Base-by-base conservation (phyloP, 92 coral and sea anemone genomes). In the Epizoanthus fatuus region DNA sequence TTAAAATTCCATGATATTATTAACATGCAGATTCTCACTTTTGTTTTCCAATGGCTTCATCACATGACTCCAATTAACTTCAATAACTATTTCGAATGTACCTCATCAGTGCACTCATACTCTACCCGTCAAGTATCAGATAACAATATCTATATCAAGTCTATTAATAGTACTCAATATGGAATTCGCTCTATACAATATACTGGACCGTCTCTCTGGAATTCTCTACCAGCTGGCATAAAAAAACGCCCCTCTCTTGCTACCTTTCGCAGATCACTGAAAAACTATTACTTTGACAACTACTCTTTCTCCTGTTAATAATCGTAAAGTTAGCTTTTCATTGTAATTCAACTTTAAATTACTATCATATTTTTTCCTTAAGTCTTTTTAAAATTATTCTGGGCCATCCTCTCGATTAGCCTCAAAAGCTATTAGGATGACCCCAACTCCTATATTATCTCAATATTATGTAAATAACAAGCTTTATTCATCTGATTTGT, bases 21-120 rank as follows among this genome's bases (percentile, higher is more conserved):
- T 55, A 55, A 55, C 19, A 8, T 55, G 3, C 59, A 54, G 17
- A 55, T 55, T 13, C 60, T 55, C 60, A 55, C 60, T n/a, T 55
- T 12, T 55, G 15, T 55, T n/a, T 55, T 13, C 19, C 60, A 55
- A 7, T 55, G 60, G 60, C 15, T 55, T 13, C 60, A 55, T 55
- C 19, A 55, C 3, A 13, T 22, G 25, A 22, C 25, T 51, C 55
- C 55, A 6, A n/a, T 13, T 55, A 55, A 13, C 56, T 78, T 78
- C 40, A 49, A 32, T 17, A 60, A 52, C 16, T 75, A 75, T 75
- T 55, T 17, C 45, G 38, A 20, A 8, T 38, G 32, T 19, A 15
- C 53, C 10, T 78, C 83, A 3, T 25, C 68, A 40, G 52, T 56
- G 42, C 83, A 78, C 35, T 56, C 69, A 39, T 78, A 15, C 14